Evolutionary conservation across 2,888 invertebrate genomes (phyloP).

Genomic region (Lepidochrysops patricia): DNA sequence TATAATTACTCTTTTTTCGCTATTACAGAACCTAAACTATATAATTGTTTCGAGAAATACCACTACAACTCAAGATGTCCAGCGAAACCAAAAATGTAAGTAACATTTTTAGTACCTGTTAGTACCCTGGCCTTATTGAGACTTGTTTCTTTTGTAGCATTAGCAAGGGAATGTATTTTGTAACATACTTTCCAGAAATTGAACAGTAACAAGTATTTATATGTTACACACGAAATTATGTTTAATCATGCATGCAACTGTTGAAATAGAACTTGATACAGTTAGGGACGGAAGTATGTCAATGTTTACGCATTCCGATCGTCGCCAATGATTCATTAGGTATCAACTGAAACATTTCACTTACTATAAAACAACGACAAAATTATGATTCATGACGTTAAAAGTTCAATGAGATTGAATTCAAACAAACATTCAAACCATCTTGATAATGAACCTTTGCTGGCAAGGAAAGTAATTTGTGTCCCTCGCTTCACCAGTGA

Average conservation of each 20-base stretch:
- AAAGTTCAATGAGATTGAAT: background rate
- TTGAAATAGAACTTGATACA: constrained; percentile 40
- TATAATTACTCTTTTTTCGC: background rate
- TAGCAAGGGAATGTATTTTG: background rate
- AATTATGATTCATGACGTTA: background rate
- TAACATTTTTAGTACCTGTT: too few relatives aligned
- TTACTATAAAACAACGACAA: background rate
- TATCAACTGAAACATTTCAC: constrained; percentile 7
- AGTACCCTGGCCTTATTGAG: background rate
- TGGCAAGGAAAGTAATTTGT: background rate
- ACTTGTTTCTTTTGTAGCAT: background rate
- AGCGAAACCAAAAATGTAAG: constrained; percentile 78
- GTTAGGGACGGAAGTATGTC: constrained; percentile 50
- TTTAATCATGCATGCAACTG: constrained; percentile 26
- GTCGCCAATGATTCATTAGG: constrained; percentile 35
- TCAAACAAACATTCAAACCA: background rate
- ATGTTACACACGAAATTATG: constrained; percentile 22
- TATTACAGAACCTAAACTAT: background rate
- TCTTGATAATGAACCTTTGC: background rate
- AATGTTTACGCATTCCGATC: constrained; percentile 38
- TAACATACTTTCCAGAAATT: background rate
- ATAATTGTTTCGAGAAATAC: background rate
- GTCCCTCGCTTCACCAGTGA: background rate
- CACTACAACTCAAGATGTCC: constrained; percentile 57
- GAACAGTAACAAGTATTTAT: constrained; percentile 15